These are phyloP conservation scores for Himalopsyche japonica DNA, from an alignment of 2,888 invertebrate genomes.

Conservation along the genomic window DNA sequence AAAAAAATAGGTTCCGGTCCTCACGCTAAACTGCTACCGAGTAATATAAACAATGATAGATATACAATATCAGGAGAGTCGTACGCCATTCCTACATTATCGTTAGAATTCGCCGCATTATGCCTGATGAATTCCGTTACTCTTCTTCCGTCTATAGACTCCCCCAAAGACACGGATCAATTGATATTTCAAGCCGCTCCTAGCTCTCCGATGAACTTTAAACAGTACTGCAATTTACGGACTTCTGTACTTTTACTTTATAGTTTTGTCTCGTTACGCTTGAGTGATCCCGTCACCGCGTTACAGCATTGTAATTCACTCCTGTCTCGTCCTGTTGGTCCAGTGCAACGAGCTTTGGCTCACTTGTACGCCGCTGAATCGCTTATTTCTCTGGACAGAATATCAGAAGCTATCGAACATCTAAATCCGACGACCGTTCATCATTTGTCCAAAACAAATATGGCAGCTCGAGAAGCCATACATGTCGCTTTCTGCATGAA, in stretches of 20 bases:
- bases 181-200: constrained; percentile 60
- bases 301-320: constrained; percentile 77
- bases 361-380: constrained; percentile 91
- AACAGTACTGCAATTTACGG: constrained; percentile 63
- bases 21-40: constrained; percentile 48
- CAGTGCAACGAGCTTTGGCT: constrained; percentile 71
- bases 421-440: constrained; percentile 76
- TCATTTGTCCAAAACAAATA: constrained; percentile 54
- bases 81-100: constrained; percentile 84
- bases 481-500: constrained; percentile 60
- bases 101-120: constrained; percentile 85
- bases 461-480: constrained; percentile 55
- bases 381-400: constrained; percentile 77
- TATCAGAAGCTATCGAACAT: constrained; percentile 81
- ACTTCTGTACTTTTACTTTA: constrained; percentile 75
- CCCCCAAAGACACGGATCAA: constrained; percentile 48
- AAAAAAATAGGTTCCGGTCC: constrained; percentile 56
- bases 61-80: constrained; percentile 66
- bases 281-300: constrained; percentile 82
- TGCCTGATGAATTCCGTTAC: constrained; percentile 84
- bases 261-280: constrained; percentile 79
- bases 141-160: constrained; percentile 65
- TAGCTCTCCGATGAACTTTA: constrained; percentile 65
- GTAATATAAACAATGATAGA: constrained; percentile 44
- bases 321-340: constrained; percentile 68